Percentiles rank a stretch among this genome's conserved stretches.
Conservation (phyloP, 2,888 invertebrate species). For the Thumatha senex region DNA sequence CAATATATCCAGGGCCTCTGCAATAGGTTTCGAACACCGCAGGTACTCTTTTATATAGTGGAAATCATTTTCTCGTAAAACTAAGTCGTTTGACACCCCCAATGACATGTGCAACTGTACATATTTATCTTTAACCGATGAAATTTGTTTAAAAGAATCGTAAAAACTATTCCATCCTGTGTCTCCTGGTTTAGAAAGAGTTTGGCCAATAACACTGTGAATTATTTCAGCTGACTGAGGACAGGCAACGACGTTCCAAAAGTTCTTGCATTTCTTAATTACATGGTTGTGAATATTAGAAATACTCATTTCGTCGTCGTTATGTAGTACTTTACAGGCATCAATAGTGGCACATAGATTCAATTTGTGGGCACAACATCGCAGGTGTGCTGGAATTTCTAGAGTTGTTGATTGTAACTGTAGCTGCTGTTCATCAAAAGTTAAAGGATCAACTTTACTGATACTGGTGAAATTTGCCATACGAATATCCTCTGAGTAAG, state of each 20-base stretch:
- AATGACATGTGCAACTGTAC: not conserved
- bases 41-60: not conserved
- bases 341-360: conserved; percentile 15
- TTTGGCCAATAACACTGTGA: not conserved
- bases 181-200: not conserved
- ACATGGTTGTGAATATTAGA: conserved; percentile 13
- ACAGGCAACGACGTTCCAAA: not conserved
- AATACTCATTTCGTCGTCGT: conserved; percentile 7
- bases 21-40: not conserved
- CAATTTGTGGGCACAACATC: conserved; percentile 8
- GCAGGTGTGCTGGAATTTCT: conserved; percentile 12
- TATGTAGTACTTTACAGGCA: conserved; percentile 11
- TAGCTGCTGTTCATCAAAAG: not conserved
- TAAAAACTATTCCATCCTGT: not conserved
- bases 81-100: not conserved
- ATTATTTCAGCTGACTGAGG: not conserved
- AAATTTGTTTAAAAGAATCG: not conserved
- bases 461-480: too few relatives aligned
- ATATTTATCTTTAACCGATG: not conserved
- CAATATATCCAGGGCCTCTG: conserved; percentile 13
- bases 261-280: not conserved
- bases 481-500: not conserved
- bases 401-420: not conserved
- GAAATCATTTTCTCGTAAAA: not conserved
- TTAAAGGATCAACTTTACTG: not conserved